phyloP scores from a whole-genome alignment of 2,888 invertebrate species.

The Aspidiotus rigidus region DNA sequence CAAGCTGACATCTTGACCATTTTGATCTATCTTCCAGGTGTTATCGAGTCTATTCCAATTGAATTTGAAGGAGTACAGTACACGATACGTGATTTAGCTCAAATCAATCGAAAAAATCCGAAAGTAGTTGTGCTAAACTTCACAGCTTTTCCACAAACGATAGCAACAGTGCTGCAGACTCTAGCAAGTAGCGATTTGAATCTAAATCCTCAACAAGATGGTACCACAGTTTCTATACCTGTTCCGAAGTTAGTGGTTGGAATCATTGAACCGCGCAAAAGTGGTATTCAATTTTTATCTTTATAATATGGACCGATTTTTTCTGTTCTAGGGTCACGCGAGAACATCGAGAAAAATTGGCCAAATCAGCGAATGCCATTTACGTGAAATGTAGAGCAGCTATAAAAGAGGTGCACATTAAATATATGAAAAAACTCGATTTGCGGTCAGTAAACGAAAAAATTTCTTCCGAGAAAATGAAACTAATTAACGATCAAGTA shows the following conservation, averaged over 20 bases:
- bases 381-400: constrained; percentile 69
- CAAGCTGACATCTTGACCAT: too few relatives aligned
- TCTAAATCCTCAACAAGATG: constrained; percentile 89
- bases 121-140: constrained; percentile 77
- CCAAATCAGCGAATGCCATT: constrained; percentile 75
- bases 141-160: constrained; percentile 73
- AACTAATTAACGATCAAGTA: constrained; percentile 53
- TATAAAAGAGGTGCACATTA: constrained; percentile 66
- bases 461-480: constrained; percentile 60
- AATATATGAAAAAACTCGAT: constrained; percentile 60
- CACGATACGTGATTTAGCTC: constrained; percentile 77
- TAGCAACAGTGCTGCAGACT: constrained; percentile 66
- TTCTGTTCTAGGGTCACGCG: constrained; percentile 60
- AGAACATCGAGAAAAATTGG: constrained; percentile 79
- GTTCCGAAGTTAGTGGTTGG: constrained; percentile 62
- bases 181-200: constrained; percentile 76
- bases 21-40: constrained; percentile 45
- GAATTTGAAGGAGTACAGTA: constrained; percentile 70
- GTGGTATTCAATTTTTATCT: background rate
- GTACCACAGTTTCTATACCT: constrained; percentile 77
- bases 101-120: constrained; percentile 76
- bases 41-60: constrained; percentile 67
- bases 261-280: background rate
- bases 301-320: too few relatives aligned
- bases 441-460: constrained; percentile 51